Base-by-base conservation (phyloP, 2,113 vertebrate genomes). In the Hyperoodon ampullatus region DNA sequence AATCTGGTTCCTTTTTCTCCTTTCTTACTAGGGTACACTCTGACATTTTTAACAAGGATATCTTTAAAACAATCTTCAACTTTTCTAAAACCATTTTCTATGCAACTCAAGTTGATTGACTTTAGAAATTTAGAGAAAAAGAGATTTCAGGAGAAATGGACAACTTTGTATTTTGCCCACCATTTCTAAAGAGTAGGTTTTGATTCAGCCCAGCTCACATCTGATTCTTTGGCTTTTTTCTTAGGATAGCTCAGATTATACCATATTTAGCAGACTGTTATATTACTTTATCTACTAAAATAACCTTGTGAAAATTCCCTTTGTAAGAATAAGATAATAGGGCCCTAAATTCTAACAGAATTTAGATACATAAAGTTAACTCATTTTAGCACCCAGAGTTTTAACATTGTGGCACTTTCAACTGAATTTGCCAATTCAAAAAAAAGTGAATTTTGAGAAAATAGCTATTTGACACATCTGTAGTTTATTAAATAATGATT, bases 391-490 rank as follows among this genome's bases (percentile, higher is more conserved):
- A 72, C 23, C 11, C 15, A 23, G 1, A 14, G 2, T 42, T 97
- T 96, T 33, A 70, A 90, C 6, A 16, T 50, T 75, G 12, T 87
- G 39, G 53, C 24, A 61, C 24, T 86, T 93, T 94, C 5, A 72
- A 50, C 23, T 87, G 58, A 83, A 28, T 93, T 95, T 28, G 50
- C 9, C n/a, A 89, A 21, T 83, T 91, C 9, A 53, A 81, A 86
- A 75, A 60, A 91, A 88, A 87, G 35, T 83, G 18, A 13, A 39
- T 60, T 95, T 96, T 92, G 81, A 77, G 58, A 53, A 95, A 92
- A 90, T 58, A 82, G 35, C 5, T 53, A 39, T 89, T 96, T 87
- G 71, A 58, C 50, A 63, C 92, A 96, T 97, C 80, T 96, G 96
- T 88, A 66, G 53, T 26, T 14, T 72, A 90, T 92, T 97, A 94